Base-by-base conservation (phyloP, 1,140 invertebrate species). In the Temnothorax longispinosus region DNA sequence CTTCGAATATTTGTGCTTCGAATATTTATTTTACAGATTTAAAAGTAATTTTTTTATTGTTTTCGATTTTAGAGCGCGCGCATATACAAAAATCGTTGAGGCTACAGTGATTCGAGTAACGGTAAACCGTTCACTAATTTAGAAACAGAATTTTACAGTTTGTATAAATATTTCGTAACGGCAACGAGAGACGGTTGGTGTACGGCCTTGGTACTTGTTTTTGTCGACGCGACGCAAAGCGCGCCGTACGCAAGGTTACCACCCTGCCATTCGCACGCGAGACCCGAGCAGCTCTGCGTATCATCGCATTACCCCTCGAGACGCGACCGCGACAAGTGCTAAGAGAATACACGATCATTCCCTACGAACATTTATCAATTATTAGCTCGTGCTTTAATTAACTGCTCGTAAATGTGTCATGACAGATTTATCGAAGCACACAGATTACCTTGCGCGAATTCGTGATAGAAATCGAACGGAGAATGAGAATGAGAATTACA, bases 341-440 rank as follows among this genome's bases (percentile, higher is more conserved):
- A 65, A 65, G 62, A 65, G 62, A 65, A 65, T 65, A 65, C 32
- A 27, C 18, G 35, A 65, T 65, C 18, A 65, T 65, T 38, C 62
- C 62, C 35, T 38, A 38, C 62, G 35, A 65, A 4, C 62, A 65
- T 65, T 65, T 35, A 65, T 65, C 62, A 65, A 65, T 65, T 65
- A 65, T 65, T 38, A 65, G 15, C 18, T 38, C 62, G 56, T 10
- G 56, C n/a, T 65, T 65, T 38, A 38, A 65, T 65, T 65, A 65
- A 65, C 8, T 10, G 18, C 62, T 65, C 32, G 8, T 65, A 65
- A 38, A 38, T 10, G 18, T 65, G 6, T 65, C 18, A 35, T 38
- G 35, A 13, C 56, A 13, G 15, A 65, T 65, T 65, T 65, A 38
- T 65, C 18, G 35, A 4, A 65, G 18, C 7, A 65, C 0, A 65